Conservation (phyloP, 2,888 invertebrate species). For the Rhamnusium bicolor region DNA sequence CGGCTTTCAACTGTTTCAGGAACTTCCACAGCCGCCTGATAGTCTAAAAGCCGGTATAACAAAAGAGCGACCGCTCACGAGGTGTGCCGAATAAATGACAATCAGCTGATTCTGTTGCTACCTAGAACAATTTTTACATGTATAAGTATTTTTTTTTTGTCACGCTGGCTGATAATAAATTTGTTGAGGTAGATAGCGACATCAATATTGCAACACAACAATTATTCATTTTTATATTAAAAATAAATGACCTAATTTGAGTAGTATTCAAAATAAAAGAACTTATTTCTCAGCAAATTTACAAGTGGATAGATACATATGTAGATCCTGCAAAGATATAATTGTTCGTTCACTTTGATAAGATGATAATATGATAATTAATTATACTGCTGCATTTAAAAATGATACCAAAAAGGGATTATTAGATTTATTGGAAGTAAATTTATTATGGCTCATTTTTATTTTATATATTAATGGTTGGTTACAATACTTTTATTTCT, state of each 20-base stretch:
- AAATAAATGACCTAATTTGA: not conserved
- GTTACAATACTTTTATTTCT: no score
- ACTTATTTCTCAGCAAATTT: not conserved
- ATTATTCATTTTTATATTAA: not conserved
- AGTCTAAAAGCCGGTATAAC: conserved; percentile 57
- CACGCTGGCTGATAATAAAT: conserved; percentile 34
- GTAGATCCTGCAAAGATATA: not conserved
- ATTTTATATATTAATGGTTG: no score
- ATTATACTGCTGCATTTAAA: not conserved
- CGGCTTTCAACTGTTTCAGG: conserved; percentile 52
- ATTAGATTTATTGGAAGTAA: not conserved
- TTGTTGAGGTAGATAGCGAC: conserved; percentile 47
- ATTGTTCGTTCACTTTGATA: not conserved
- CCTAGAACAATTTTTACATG: conserved; percentile 34
- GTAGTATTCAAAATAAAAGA: not conserved
- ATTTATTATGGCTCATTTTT: no score
- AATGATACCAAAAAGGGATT: not conserved
- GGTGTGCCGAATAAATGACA: conserved; percentile 57
- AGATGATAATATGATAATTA: no score
- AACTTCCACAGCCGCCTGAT: conserved; percentile 49
- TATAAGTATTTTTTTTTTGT: conserved; percentile 36
- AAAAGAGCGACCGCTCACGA: conserved; percentile 50
- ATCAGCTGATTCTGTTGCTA: conserved; percentile 61
- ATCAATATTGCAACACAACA: conserved; percentile 8
- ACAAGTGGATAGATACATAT: not conserved